Conservation (phyloP, 1,140 invertebrate genomes). For the Macrostomum lignano region DNA sequence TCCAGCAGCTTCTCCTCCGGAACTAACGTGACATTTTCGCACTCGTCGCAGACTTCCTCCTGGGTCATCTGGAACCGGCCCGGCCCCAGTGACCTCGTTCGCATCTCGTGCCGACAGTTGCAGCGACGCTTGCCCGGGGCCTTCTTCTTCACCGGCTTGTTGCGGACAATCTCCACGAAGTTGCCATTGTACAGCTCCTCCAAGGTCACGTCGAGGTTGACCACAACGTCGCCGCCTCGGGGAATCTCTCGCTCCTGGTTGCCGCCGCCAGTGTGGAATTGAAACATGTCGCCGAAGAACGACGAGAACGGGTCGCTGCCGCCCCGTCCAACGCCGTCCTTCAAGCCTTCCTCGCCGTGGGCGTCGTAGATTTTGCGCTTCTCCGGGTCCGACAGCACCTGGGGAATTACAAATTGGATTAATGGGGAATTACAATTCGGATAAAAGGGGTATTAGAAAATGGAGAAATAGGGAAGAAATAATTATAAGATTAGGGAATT, state of each 20-base stretch:
- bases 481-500: too few species aligned
- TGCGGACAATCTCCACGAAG: slow-evolving; percentile 79
- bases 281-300: slow-evolving; percentile 65
- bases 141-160: slow-evolving; percentile 76
- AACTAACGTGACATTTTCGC: slow-evolving; percentile 81
- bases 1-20: slow-evolving; percentile 70
- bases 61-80: slow-evolving; percentile 96
- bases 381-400: slow-evolving; percentile 62
- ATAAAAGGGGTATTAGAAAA: too few species aligned
- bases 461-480: too few species aligned
- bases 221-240: slow-evolving; percentile 62
- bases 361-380: slow-evolving; percentile 77
- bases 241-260: slow-evolving; percentile 43
- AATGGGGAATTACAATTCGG: too few species aligned
- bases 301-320: slow-evolving; percentile 36
- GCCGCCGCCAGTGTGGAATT: slow-evolving; percentile 41
- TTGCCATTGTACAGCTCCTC: slow-evolving; percentile 89
- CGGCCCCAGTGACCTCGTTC: slow-evolving; percentile 73
- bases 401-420: slow-evolving; percentile 7
- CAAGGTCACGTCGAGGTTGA: slow-evolving; percentile 68
- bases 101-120: slow-evolving; percentile 94
- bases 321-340: slow-evolving; percentile 51
- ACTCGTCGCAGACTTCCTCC: slow-evolving; percentile 90
- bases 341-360: slow-evolving; percentile 81
- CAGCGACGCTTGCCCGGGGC: slow-evolving; percentile 79